A percentile compares a stretch with the other conserved stretches of the same genome.
phyloP scores from a whole-genome alignment of 2,113 vertebrate species.

The Larimichthys crocea region DNA sequence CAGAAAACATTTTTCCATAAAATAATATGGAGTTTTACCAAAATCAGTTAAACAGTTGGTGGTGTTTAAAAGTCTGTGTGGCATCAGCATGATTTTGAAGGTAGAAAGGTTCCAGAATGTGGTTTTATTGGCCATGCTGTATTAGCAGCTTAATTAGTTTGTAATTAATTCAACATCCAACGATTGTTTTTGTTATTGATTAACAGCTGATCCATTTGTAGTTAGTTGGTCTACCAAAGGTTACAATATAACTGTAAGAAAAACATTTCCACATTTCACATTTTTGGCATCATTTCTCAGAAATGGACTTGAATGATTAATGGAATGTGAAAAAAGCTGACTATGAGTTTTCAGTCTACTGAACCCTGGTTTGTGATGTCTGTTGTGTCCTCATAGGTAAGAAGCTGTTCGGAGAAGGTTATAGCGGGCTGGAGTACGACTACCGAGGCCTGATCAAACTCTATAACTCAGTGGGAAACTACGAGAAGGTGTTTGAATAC shows the following conservation, averaged over 20 bases:
- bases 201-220: not conserved
- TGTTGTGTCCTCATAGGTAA: slow-evolving; percentile 86
- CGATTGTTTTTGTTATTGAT: not conserved
- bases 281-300: too few species aligned
- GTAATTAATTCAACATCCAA: not conserved
- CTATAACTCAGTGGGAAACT: slow-evolving; percentile 99
- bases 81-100: too few species aligned
- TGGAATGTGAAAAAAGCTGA: too few species aligned
- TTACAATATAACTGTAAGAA: too few species aligned
- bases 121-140: not conserved
- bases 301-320: not conserved
- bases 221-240: not conserved
- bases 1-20: too few species aligned
- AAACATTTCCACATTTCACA: not conserved
- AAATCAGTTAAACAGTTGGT: too few species aligned
- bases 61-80: too few species aligned
- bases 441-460: slow-evolving; percentile 99
- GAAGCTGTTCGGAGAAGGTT: slow-evolving; percentile 99
- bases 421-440: slow-evolving; percentile 99
- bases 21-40: too few species aligned
- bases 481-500: slow-evolving; percentile 98
- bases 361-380: not conserved
- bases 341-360: too few species aligned
- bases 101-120: too few species aligned
- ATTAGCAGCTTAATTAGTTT: not conserved